phyloP scores from a whole-genome alignment of 2,888 invertebrate species.

The Melinaea menophilus region DNA sequence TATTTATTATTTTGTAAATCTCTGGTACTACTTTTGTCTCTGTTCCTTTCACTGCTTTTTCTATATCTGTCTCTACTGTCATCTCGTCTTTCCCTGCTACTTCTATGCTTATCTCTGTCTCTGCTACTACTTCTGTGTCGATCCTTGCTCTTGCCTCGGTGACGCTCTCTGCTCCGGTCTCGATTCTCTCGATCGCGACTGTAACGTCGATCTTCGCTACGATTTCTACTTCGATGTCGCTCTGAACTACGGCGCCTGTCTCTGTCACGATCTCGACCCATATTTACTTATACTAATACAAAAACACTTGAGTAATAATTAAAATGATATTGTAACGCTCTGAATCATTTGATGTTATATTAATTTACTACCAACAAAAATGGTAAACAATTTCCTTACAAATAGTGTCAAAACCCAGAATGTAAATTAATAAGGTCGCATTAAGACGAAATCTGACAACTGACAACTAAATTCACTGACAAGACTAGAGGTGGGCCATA shows the following conservation, averaged over 20 bases:
- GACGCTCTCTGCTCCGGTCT: constrained; percentile 33
- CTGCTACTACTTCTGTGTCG: constrained; percentile 37
- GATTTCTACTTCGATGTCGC: constrained; percentile 42
- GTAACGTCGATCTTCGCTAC: constrained; percentile 38
- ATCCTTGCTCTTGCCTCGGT: constrained; percentile 33
- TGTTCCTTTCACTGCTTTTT: constrained; percentile 28
- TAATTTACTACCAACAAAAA: background rate
- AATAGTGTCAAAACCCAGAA: background rate
- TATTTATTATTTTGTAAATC: constrained; percentile 8
- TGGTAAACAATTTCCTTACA: background rate
- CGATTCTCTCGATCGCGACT: constrained; percentile 29
- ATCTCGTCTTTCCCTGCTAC: constrained; percentile 21
- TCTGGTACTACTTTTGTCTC: constrained; percentile 25
- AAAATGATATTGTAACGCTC: background rate
- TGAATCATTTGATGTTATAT: background rate
- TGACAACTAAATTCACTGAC: background rate
- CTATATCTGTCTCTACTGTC: constrained; percentile 26
- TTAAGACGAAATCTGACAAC: background rate
- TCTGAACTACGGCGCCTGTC: constrained; percentile 37
- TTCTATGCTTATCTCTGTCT: constrained; percentile 30
- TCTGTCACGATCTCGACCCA: constrained; percentile 45
- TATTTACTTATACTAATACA: constrained; percentile 19
- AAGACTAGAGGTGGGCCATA: too few relatives aligned
- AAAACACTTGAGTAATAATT: background rate
- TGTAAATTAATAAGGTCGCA: background rate